A percentile compares a stretch with the other conserved stretches of the same genome.
phyloP scores from a whole-genome alignment of 2,888 invertebrate genomes.

The Megamerina dolium region DNA sequence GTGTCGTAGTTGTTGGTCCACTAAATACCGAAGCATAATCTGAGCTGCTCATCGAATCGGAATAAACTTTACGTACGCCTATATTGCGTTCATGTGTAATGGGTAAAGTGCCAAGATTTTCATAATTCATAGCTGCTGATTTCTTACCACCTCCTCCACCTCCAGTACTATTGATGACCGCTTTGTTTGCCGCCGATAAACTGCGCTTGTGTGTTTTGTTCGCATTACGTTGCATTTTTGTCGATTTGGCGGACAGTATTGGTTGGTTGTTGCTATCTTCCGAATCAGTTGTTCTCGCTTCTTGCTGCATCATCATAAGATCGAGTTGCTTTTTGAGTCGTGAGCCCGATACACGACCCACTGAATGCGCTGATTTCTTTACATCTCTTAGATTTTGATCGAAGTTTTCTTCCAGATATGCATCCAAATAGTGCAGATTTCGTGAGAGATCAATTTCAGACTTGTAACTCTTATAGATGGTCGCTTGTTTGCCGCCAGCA shows the following conservation, averaged over 20 bases:
- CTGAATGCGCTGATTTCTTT: conserved; percentile 39
- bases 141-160: conserved; percentile 1
- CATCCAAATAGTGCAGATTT: conserved; percentile 47
- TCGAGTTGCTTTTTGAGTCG: conserved; percentile 23
- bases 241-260: conserved; percentile 9
- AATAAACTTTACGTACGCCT: conserved; percentile 25
- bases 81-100: conserved; percentile 15
- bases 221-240: conserved; percentile 2
- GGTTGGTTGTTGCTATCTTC: conserved; percentile 8
- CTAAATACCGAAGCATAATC: conserved; percentile 50
- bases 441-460: conserved; percentile 48
- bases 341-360: conserved; percentile 34
- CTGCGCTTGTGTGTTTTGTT: conserved; percentile 35
- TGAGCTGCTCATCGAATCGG: conserved; percentile 48
- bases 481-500: conserved; percentile 29
- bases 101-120: conserved; percentile 36
- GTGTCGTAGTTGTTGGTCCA: conserved; percentile 29
- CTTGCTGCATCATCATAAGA: conserved; percentile 4
- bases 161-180: no score
- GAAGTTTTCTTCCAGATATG: conserved; percentile 48
- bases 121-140: conserved; percentile 25
- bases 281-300: no score
- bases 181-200: conserved; percentile 37
- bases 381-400: conserved; percentile 36
- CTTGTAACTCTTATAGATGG: conserved; percentile 48